These are phyloP conservation scores for Oedothorax gibbosus DNA, from an alignment of 1,140 invertebrate genomes.

Conservation along the genomic window DNA sequence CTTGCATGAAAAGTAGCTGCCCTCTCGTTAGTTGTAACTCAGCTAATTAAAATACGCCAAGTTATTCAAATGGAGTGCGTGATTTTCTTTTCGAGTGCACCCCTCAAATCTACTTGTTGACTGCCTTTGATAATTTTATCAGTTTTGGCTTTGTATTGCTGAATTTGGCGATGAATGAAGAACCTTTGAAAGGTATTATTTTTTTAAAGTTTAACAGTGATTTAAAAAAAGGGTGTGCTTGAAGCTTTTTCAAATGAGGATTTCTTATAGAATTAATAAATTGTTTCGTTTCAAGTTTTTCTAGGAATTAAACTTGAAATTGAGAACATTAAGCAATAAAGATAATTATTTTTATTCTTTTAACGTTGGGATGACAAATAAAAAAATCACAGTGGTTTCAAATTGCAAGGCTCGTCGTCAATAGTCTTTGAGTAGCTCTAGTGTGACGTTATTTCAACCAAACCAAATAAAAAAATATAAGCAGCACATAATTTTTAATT, in stretches of 20 bases:
- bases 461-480: too few relatives aligned
- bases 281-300: neutral
- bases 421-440: too few relatives aligned
- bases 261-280: neutral
- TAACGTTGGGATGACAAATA: too few relatives aligned
- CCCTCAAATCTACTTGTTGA: constrained; percentile 36
- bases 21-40: constrained; percentile 34
- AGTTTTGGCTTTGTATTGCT: constrained; percentile 7
- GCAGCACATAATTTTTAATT: too few relatives aligned
- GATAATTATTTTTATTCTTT: neutral
- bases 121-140: constrained; percentile 4
- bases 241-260: neutral
- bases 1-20: constrained; percentile 1
- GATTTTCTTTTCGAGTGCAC: constrained; percentile 23
- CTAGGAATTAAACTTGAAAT: neutral
- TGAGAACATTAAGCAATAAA: neutral
- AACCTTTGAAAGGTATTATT: neutral
- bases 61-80: constrained; percentile 33
- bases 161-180: constrained; percentile 14
- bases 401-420: too few relatives aligned
- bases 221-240: neutral
- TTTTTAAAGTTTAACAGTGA: neutral
- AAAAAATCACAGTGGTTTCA: too few relatives aligned
- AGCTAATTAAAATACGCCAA: constrained; percentile 46
- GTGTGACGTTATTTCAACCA: too few relatives aligned